phyloP scores from a whole-genome alignment of 1,140 invertebrate species.

The Homalodisca vitripennis region DNA sequence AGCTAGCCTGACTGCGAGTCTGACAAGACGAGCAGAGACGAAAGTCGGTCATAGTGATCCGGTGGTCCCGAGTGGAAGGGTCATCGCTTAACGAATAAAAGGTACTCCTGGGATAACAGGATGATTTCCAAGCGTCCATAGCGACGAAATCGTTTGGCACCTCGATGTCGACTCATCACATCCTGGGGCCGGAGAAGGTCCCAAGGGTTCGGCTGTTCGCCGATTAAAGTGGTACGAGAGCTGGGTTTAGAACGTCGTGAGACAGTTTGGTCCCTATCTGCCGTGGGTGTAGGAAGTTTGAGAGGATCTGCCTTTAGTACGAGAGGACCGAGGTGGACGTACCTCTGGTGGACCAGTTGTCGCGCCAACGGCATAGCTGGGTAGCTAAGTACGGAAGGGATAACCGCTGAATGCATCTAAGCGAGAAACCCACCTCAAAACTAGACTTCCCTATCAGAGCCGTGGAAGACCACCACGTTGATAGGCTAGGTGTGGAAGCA shows the following conservation, averaged over 20 bases:
- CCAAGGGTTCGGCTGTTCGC: conserved; percentile 42
- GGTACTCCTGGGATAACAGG: conserved; percentile 39
- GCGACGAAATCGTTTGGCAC: conserved; percentile 36
- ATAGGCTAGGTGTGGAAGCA: conserved; percentile 46
- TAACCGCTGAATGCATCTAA: conserved; percentile 44
- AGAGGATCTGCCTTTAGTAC: conserved; percentile 38
- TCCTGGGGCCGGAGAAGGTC: conserved; percentile 35
- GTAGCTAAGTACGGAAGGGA: conserved; percentile 46
- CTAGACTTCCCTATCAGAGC: conserved; percentile 39
- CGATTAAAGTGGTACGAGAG: conserved; percentile 41
- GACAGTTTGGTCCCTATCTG: conserved; percentile 38
- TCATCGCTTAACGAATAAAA: conserved; percentile 38
- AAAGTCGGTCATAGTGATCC: conserved; percentile 38
- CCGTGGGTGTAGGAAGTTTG: conserved; percentile 36
- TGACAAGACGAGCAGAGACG: conserved; percentile 38
- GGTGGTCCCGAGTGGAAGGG: conserved; percentile 36
- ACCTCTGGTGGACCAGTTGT: conserved; percentile 48
- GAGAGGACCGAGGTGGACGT: conserved; percentile 39
- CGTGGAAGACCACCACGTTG: conserved; percentile 45
- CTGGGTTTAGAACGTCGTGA: too few species aligned
- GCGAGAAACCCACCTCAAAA: conserved; percentile 40
- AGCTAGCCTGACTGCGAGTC: conserved; percentile 34
- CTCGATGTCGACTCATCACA: too few species aligned
- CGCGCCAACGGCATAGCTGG: conserved; percentile 45
- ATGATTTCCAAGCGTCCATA: conserved; percentile 37